phyloP scores from a whole-genome alignment of 2,797 vertebrate genomes.

The Paramormyrops hopkinsi region DNA sequence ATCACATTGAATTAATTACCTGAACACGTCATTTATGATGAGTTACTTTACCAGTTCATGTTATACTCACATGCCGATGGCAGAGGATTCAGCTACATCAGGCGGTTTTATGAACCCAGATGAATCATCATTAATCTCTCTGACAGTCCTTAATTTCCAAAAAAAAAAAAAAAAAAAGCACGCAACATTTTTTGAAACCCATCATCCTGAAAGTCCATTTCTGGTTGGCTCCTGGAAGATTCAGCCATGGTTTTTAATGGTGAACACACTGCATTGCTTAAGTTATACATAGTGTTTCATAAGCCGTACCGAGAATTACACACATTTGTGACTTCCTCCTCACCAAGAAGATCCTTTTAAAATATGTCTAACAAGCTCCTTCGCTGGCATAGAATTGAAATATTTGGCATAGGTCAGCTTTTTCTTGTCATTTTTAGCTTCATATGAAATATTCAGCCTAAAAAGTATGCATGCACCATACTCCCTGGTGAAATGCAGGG shows the following conservation, averaged over 20 bases:
- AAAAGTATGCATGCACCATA: not conserved
- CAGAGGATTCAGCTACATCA: not conserved
- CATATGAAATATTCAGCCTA: not conserved
- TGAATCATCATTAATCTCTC: not conserved
- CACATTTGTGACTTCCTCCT: not conserved
- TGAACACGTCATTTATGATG: not conserved
- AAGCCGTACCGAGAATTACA: not conserved
- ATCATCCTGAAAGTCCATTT: not conserved
- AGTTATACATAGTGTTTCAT: not conserved
- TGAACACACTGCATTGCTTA: not conserved
- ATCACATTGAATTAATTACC: not conserved
- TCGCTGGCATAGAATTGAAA: not conserved
- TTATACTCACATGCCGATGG: not conserved
- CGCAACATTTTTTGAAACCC: not conserved
- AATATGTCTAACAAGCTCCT: not conserved
- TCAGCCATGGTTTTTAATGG: not conserved
- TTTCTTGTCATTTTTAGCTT: not conserved
- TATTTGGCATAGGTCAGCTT: not conserved
- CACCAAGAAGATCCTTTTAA: not conserved
- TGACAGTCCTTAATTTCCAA: not conserved
- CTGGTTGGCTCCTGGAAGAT: not conserved
- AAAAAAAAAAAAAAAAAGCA: not conserved
- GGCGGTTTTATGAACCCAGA: not conserved
- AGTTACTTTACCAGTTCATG: not conserved
- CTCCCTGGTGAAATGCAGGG: not conserved